phyloP scores from a whole-genome alignment of 2,888 invertebrate genomes.

The Odontomyia ornata region DNA sequence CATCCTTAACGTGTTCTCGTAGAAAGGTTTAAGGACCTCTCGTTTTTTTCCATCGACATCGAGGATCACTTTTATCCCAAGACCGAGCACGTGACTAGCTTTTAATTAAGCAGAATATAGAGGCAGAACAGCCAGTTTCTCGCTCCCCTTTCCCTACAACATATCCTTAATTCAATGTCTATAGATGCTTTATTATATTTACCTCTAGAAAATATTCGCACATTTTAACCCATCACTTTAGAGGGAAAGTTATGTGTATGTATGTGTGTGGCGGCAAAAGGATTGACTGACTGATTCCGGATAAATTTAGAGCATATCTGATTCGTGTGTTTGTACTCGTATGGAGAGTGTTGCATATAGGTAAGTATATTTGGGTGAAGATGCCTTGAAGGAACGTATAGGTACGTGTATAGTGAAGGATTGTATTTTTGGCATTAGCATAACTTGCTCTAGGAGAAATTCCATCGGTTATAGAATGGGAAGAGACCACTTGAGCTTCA shows the following conservation, averaged over 20 bases:
- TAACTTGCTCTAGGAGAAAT: conserved; percentile 19
- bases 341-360: background rate
- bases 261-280: too few species aligned
- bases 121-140: background rate
- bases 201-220: conserved; percentile 16
- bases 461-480: background rate
- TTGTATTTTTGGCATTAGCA: conserved; percentile 35
- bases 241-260: background rate
- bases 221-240: background rate
- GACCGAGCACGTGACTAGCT: conserved; percentile 31
- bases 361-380: background rate
- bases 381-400: background rate
- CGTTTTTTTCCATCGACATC: background rate
- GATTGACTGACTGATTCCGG: background rate
- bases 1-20: background rate
- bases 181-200: conserved; percentile 20
- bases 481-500: conserved; percentile 35
- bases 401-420: background rate
- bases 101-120: conserved; percentile 31
- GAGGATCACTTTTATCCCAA: conserved; percentile 5
- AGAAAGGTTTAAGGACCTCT: conserved; percentile 24
- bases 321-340: too few species aligned
- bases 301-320: background rate
- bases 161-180: conserved; percentile 6
- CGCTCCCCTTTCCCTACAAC: background rate